Conservation (phyloP, 2,797 vertebrate genomes). For the Chromis chromis region DNA sequence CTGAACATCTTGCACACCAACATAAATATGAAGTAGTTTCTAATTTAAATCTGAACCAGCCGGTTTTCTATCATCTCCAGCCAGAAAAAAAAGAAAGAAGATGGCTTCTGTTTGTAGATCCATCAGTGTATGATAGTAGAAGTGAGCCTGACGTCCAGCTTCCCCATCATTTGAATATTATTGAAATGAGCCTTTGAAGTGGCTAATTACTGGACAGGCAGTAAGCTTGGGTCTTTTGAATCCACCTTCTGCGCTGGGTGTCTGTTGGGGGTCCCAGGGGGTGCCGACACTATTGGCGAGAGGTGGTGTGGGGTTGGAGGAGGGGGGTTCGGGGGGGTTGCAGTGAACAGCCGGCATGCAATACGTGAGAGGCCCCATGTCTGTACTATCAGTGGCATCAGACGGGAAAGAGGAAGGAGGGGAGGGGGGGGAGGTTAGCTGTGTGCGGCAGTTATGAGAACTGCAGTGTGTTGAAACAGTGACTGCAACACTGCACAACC, state of each 20-base stretch:
- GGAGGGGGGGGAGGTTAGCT: constrained; percentile 35
- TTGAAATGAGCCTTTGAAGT: constrained; percentile 75
- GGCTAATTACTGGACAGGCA: constrained; percentile 75
- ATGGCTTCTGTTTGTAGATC: constrained; percentile 41
- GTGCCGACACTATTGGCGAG: constrained; percentile 43
- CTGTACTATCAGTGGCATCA: constrained; percentile 78
- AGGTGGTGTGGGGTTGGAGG: constrained; percentile 36
- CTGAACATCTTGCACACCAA: background rate
- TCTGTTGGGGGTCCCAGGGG: constrained; percentile 66
- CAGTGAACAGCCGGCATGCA: constrained; percentile 78
- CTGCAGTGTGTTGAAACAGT: constrained; percentile 82
- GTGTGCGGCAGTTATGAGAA: constrained; percentile 79
- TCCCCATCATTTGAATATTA: constrained; percentile 74
- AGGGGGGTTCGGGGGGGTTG: constrained; percentile 14
- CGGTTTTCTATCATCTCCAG: constrained; percentile 1
- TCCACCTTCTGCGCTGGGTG: constrained; percentile 74
- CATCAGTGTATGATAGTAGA: constrained; percentile 43
- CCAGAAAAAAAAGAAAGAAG: constrained; percentile 30
- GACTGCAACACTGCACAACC: constrained; percentile 71
- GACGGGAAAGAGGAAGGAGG: constrained; percentile 67
- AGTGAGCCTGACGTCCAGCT: constrained; percentile 58
- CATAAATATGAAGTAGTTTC: constrained; percentile 27
- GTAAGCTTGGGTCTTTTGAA: constrained; percentile 71
- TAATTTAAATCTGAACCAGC: constrained; percentile 13
- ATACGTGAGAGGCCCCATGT: constrained; percentile 81